Base-by-base conservation (phyloP, 1,140 invertebrate genomes). In the Arctopsyche grandis region DNA sequence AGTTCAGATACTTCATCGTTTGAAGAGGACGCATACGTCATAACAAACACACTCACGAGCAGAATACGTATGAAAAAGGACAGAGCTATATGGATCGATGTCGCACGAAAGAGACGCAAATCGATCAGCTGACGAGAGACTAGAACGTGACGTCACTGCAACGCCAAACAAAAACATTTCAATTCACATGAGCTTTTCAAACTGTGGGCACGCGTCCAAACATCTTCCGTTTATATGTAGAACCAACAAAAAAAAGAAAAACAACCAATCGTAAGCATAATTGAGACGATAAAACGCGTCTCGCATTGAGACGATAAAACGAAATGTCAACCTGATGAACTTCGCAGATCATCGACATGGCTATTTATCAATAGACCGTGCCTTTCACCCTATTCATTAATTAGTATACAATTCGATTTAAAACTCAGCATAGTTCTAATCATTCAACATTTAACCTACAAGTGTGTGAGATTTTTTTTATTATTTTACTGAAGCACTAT, bases 41-140 rank as follows among this genome's bases (percentile, higher is more conserved):
- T n/a, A 56, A 21, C 10, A 56, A 56, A 56, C 12, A 52, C 12
- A 46, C 12, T 46, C 44, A 46, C 44, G 44, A 52, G 10, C 12
- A 14, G 12, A 52, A 52, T 52, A 52, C 12, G 10, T 3, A 52
- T 52, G 19, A 24, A 12, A 58, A 78, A 44, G 26, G 19, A 24
- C 14, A 71, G 16, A 22, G 5, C 22, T 9, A 10, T 10, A 21
- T 10, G 12, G 16, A 66, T 29, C 7, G 9, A 29, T 24, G 21
- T 7, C 19, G 48, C 7, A 29, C 5, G 48, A 75, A 46, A 38
- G 71, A 75, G 71, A 75, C 21, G 16, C 3, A 58, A 24, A 9
- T 24, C 44, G 71, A 75, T 75, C 71, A 75, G 71, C 71, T 75
- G 71, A 75, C 24, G 71, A 29, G n/a, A 58, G n/a, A 16, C 9